Conservation (phyloP, 2,113 vertebrate species). For the Danionella cerebrum region DNA sequence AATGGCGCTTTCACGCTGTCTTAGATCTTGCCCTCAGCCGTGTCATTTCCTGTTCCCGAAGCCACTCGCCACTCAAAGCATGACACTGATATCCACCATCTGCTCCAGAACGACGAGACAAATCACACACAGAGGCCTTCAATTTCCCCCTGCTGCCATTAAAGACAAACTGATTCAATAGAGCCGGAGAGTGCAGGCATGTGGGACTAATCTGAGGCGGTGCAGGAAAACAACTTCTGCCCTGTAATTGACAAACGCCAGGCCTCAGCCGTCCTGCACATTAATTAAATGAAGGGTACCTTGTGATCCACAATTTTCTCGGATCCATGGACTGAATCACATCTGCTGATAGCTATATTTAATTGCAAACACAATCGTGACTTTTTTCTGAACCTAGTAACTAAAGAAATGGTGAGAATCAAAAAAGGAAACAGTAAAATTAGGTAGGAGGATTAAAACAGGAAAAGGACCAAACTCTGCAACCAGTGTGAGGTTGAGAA, state of each 20-base stretch:
- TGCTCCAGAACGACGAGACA: constrained; percentile 31
- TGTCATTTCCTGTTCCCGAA: constrained; percentile 51
- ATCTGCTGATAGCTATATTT: not conserved
- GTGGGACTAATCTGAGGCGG: constrained; percentile 36
- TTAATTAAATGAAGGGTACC: constrained; percentile 12
- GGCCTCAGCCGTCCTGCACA: constrained; percentile 1
- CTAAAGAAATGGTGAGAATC: too few species aligned
- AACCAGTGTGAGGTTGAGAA: too few species aligned
- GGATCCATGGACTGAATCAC: not conserved
- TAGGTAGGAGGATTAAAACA: too few species aligned
- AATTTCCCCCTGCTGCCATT: constrained; percentile 37
- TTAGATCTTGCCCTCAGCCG: constrained; percentile 55
- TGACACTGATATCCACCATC: constrained; percentile 43
- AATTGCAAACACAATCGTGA: not conserved
- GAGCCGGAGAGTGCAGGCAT: constrained; percentile 42
- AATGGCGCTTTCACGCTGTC: constrained; percentile 59
- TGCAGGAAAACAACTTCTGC: constrained; percentile 22
- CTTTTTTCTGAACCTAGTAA: not conserved
- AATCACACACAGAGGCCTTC: constrained; percentile 34
- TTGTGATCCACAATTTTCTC: not conserved
- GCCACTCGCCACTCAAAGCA: constrained; percentile 38
- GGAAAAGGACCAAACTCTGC: too few species aligned
- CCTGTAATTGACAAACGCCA: constrained; percentile 33
- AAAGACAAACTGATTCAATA: constrained; percentile 38
- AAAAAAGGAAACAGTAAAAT: too few species aligned